These are phyloP conservation scores for Atractosteus spatula DNA, from an alignment of 2,113 vertebrate species.

Conservation along the genomic window DNA sequence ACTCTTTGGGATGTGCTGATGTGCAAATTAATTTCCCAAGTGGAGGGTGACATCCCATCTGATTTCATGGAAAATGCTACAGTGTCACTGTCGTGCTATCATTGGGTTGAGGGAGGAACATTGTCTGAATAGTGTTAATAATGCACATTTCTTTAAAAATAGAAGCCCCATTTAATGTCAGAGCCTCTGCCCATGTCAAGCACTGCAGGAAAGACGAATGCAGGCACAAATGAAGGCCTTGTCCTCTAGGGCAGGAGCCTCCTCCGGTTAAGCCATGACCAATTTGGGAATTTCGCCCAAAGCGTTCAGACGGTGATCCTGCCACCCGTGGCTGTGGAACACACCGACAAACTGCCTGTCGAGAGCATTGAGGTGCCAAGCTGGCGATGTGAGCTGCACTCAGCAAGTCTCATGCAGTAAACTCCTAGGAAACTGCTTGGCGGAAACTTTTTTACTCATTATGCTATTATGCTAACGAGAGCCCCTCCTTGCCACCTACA, in stretches of 20 bases:
- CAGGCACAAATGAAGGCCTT: no score
- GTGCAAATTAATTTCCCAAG: constrained; percentile 13
- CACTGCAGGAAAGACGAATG: no score
- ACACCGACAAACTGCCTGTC: neutral
- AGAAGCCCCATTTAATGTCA: no score
- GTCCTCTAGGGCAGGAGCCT: neutral
- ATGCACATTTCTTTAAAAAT: neutral
- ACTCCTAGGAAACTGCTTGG: neutral
- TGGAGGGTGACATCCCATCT: constrained; percentile 12
- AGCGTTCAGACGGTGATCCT: neutral
- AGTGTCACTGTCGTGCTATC: constrained; percentile 9
- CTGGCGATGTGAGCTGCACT: neutral
- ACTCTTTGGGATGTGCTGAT: constrained; percentile 3
- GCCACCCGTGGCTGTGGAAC: neutral
- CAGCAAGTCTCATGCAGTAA: neutral
- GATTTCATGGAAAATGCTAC: constrained; percentile 3
- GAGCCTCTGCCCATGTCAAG: no score
- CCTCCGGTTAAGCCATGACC: no score
- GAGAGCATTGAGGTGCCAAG: neutral
- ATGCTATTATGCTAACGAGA: neutral
- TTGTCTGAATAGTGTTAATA: neutral
- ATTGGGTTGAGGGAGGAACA: neutral
- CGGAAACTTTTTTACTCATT: neutral
- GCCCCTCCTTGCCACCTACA: no score
- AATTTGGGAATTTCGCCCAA: neutral